phyloP scores from a whole-genome alignment of 2,113 vertebrate species.

The Apaloderma vittatum region DNA sequence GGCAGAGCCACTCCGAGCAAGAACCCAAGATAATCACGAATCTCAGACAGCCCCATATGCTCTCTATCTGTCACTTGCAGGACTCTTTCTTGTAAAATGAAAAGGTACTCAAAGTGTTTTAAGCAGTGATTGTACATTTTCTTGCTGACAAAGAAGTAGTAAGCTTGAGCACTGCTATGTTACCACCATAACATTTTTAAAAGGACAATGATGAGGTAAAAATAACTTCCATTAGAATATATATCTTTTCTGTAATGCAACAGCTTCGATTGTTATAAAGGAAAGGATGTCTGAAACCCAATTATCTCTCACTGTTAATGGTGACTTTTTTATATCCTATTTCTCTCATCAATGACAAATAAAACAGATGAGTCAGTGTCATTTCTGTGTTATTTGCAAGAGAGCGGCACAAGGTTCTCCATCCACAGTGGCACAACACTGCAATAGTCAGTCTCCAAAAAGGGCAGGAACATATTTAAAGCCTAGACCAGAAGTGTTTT shows the following conservation, averaged over 20 bases:
- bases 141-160: neutral
- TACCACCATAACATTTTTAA: neutral
- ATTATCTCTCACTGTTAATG: neutral
- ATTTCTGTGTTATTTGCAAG: neutral
- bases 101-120: accelerated
- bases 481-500: neutral
- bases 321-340: neutral
- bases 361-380: neutral
- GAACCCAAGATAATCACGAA: accelerated
- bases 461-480: neutral
- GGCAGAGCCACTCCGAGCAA: neutral
- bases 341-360: neutral
- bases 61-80: neutral
- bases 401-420: neutral
- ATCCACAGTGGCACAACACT: neutral
- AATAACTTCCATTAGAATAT: neutral
- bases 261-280: neutral
- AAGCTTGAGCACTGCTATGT: neutral
- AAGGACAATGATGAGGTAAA: neutral
- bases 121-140: neutral
- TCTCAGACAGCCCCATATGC: neutral
- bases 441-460: neutral
- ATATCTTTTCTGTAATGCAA: neutral
- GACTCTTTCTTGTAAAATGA: neutral
- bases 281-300: neutral